Evolutionary conservation across 2,113 vertebrate species (phyloP), one percentile per base, ranked within the genome.

Genomic region (Gadus chalcogrammus): DNA sequence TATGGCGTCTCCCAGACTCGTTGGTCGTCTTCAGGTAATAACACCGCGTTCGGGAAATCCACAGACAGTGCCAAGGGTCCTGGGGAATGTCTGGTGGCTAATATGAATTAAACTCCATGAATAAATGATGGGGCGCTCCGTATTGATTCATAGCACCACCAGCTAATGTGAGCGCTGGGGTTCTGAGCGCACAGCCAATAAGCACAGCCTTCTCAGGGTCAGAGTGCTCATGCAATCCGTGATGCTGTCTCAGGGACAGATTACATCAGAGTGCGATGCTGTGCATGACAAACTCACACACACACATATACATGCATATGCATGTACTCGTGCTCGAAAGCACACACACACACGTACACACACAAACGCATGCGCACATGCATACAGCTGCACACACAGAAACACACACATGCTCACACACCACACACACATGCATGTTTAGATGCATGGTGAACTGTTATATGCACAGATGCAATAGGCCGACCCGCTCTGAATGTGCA

Each of bases 211-310:
- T 48, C 42, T 48, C 42, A 48, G 42, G 42, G 42, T 48, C 42
- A 58, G 55, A 17, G n/a, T 16, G 9, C 16, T 4, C 55, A 17
- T 1, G 5, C 55, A n/a, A 58, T 58, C 55, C 4, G 55, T 58
- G 55, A 58, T 58, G 55, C 55, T 58, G 55, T 58, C 55, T 4
- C n/a, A 8, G n/a, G 15, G 9, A n/a, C 55, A 17, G 55, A 13
- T 58, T n/a, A 58, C 55, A 58, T 16, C 55, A 7, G 55, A n/a
- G n/a, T 58, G n/a, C 7, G 55, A 17, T 17, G 53, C 53, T n/a
- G 18, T 61, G n/a, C 24, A 2, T 5, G 8, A 73, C 20, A 15
- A n/a, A 62, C 15, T 61, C 61, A 65, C 56, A 73, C 58, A 55
- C 61, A 68, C 12, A 64, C 11, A 38, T 31, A 64, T 16, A 38